Percentiles rank a stretch among this genome's conserved stretches.
Conservation (phyloP, 2,888 invertebrate genomes). For the Aspidapion aeneum region DNA sequence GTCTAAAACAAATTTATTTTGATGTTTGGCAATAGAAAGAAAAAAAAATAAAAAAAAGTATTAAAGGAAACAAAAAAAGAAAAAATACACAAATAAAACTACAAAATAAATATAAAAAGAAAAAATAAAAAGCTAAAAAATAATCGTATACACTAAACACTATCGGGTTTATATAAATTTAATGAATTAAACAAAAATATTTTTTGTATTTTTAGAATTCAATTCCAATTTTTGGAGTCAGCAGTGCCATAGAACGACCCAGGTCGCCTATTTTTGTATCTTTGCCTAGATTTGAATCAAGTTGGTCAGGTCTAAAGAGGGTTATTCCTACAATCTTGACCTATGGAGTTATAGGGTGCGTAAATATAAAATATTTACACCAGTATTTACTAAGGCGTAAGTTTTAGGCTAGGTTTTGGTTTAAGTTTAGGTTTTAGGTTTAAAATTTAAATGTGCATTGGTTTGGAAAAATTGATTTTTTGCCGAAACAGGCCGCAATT, state of each 20-base stretch:
- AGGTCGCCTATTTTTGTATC: constrained; percentile 83
- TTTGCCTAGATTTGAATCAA: constrained; percentile 79
- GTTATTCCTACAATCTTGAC: constrained; percentile 85
- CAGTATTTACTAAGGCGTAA: too few species aligned
- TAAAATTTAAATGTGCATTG: too few species aligned
- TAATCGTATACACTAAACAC: too few species aligned
- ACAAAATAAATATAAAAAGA: background rate
- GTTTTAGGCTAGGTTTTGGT: too few species aligned
- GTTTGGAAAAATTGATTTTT: too few species aligned
- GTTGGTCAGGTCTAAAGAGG: constrained; percentile 70
- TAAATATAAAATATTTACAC: background rate
- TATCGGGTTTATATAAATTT: too few species aligned
- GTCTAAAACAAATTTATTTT: constrained; percentile 24
- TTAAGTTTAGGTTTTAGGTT: too few species aligned
- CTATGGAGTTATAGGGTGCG: constrained; percentile 77
- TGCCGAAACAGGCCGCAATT: too few species aligned
- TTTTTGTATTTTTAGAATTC: constrained; percentile 26
- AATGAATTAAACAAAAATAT: background rate
- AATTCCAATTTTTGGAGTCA: constrained; percentile 73
- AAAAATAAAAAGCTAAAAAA: background rate
- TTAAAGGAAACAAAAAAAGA: background rate
- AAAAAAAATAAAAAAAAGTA: background rate
- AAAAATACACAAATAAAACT: background rate
- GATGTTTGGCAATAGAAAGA: too few species aligned
- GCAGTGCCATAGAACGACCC: constrained; percentile 78